These are phyloP conservation scores for Chrysina gloriosa DNA, from an alignment of 2,888 invertebrate species.

Conservation along the genomic window DNA sequence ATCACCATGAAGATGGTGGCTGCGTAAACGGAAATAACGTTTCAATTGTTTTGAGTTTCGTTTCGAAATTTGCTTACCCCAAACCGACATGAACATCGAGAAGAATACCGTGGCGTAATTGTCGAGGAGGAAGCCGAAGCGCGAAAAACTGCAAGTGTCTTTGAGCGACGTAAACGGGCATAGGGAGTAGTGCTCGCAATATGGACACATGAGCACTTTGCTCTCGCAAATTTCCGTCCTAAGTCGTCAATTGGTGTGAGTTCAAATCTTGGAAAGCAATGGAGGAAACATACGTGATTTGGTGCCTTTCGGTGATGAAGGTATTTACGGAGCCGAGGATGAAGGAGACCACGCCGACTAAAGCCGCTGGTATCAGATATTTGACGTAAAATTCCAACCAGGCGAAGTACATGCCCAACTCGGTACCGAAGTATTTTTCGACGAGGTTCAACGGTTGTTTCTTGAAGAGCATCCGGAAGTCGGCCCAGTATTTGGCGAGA, in stretches of 20 bases:
- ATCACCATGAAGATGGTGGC: conserved; percentile 51
- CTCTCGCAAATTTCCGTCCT: conserved; percentile 70
- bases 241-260: no score
- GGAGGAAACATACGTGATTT: conserved; percentile 7
- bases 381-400: conserved; percentile 69
- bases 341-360: conserved; percentile 65
- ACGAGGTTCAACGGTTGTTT: conserved; percentile 72
- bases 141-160: conserved; percentile 77
- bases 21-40: conserved; percentile 44
- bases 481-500: conserved; percentile 71
- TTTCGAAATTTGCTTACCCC: conserved; percentile 66
- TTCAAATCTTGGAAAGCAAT: background rate
- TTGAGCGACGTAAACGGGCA: conserved; percentile 81
- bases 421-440: conserved; percentile 69
- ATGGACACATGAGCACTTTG: conserved; percentile 82
- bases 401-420: conserved; percentile 70
- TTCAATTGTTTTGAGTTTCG: no score
- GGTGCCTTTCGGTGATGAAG: background rate
- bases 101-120: conserved; percentile 83
- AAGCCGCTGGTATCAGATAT: conserved; percentile 66
- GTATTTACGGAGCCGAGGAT: conserved; percentile 61
- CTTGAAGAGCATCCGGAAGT: conserved; percentile 68
- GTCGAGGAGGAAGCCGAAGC: conserved; percentile 83
- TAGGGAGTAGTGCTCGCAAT: conserved; percentile 73
- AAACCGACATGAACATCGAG: conserved; percentile 84